Conservation (phyloP, 2,797 vertebrate genomes). For the Megalops cyprinoides region DNA sequence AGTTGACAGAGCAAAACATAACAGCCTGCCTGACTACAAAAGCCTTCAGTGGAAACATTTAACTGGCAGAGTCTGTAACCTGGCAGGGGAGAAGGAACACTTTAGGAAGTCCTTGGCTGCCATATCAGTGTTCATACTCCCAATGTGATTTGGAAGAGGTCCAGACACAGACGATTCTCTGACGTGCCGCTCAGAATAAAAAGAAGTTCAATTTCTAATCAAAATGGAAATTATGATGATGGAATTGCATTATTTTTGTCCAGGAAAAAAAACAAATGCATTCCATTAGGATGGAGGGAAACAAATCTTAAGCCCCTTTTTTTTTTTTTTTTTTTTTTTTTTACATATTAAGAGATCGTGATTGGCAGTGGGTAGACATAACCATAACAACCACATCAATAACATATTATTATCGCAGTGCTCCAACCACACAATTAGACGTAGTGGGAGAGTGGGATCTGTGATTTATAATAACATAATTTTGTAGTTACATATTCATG, state of each 20-base stretch:
- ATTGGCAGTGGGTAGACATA: background rate
- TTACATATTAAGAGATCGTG: background rate
- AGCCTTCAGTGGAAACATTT: background rate
- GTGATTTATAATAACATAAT: background rate
- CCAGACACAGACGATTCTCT: no score
- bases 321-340: background rate
- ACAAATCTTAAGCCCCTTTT: background rate
- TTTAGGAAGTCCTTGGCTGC: no score
- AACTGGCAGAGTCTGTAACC: background rate
- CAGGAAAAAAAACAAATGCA: background rate
- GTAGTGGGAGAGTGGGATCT: background rate
- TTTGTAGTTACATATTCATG: background rate
- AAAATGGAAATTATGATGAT: no score
- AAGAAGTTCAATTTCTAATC: no score
- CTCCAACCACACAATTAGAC: constrained; percentile 2
- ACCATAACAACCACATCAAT: background rate
- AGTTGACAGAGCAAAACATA: background rate
- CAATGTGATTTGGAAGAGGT: no score
- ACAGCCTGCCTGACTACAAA: background rate
- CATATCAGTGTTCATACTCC: no score
- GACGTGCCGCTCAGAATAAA: no score
- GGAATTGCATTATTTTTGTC: no score
- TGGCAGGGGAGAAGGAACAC: no score
- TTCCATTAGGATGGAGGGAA: constrained; percentile 5
- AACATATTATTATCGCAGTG: background rate